Percentiles rank a stretch among this genome's conserved stretches.
phyloP scores from a whole-genome alignment of 2,888 invertebrate species.

The Margaritifera margaritifera region DNA sequence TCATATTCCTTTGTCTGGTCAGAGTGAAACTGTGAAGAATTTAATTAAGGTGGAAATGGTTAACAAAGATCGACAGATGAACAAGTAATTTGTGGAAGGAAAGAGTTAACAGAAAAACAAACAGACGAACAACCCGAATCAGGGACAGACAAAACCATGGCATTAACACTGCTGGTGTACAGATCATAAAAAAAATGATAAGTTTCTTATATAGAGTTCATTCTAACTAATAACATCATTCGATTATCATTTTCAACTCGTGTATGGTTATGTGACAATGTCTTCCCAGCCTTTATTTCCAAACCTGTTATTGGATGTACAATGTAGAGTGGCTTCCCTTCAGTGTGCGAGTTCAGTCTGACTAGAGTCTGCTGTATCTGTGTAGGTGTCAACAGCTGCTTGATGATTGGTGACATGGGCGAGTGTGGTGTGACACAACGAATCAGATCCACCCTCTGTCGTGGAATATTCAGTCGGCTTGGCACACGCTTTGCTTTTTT shows the following conservation, averaged over 20 bases:
- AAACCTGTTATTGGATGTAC: slow-evolving; percentile 56
- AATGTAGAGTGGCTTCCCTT: slow-evolving; percentile 35
- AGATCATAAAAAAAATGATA: too few relatives aligned
- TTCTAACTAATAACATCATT: too few relatives aligned
- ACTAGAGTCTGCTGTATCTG: slow-evolving; percentile 33
- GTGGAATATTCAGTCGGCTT: slow-evolving; percentile 19
- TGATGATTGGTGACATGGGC: slow-evolving; percentile 35
- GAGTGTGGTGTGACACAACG: slow-evolving; percentile 31
- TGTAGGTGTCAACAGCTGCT: slow-evolving; percentile 33
- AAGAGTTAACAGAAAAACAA: too few relatives aligned
- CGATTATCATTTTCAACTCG: not conserved
- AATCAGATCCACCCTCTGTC: slow-evolving; percentile 31
- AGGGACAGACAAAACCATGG: too few relatives aligned
- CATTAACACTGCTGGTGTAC: too few relatives aligned
- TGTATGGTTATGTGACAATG: not conserved
- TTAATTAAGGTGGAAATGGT: too few relatives aligned
- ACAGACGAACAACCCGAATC: too few relatives aligned
- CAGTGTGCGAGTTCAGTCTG: slow-evolving; percentile 31
- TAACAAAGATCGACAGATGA: too few relatives aligned
- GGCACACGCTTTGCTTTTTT: slow-evolving; percentile 21
- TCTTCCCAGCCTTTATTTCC: not conserved
- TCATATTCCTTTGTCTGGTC: too few relatives aligned
- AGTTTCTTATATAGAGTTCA: too few relatives aligned
- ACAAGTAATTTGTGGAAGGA: too few relatives aligned
- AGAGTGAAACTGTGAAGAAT: too few relatives aligned